Base-by-base conservation (phyloP, 2,888 invertebrate species). In the Diabrotica balteata region DNA sequence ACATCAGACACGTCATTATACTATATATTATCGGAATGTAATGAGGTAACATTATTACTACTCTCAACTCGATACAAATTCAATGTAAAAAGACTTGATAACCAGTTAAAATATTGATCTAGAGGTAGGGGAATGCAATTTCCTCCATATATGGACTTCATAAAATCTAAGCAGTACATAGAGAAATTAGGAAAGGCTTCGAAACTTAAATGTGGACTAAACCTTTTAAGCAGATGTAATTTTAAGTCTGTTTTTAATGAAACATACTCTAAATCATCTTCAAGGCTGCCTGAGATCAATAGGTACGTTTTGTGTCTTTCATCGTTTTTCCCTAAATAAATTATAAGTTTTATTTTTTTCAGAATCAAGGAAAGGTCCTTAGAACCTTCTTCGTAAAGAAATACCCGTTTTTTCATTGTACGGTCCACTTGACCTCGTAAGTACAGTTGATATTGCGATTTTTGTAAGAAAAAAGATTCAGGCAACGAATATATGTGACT, bases 401-500 rank as follows among this genome's bases (percentile, higher is more conserved):
- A 90, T 53, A 93, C 90, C 62, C 90, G 88, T 67, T 90, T 89
- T 5, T 86, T 86, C 5, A 89, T 81, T 60, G 87, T 87, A 79
- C 90, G 93, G 67, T 89, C 90, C 0, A 89, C 88, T 50, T 85
- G 86, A 57, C 83, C 86, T 72, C 89, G 88, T 8, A 82, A 84
- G 78, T 88, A 89, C 9, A 89, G 77, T 76, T 85, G 86, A 7
- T 85, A 86, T 0, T 89, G 88, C 72, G 89, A 90, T 73, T 90
- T 90, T 68, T 92, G 85, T 74, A 92, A 89, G 2, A 94, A 84
- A 59, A 94, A 85, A 63, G 89, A 90, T 43, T 91, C 86, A 0
- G 94, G 94, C 74, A 94, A 82, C 59, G 90, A 90, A 79, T 95
- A 95, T 50, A 89, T 89, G 77, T 94, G 90, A 44, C 92, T 92